Base-by-base conservation (phyloP, 1,140 invertebrate genomes). In the Drosophila guanche region DNA sequence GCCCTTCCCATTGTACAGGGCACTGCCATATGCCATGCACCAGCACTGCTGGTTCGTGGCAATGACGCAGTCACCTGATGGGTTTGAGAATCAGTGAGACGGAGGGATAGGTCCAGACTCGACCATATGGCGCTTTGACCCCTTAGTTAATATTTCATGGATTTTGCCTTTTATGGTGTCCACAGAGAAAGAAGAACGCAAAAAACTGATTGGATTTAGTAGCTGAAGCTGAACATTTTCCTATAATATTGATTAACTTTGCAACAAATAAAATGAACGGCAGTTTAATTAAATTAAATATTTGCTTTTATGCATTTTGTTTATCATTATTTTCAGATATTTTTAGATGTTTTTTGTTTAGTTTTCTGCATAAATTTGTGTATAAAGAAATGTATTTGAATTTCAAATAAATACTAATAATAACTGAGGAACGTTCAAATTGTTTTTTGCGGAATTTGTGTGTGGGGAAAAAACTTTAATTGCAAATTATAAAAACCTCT, bases 61-160 rank as follows among this genome's bases (percentile, higher is more conserved):
- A 56, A 41, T 68, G 62, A 68, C 50, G 50, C 51, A 68, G 62
- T 48, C 62, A 68, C 65, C 65, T 68, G 51, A 47, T 42, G 62
- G 47, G 10, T 16, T 22, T 5, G 10, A 51, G 41, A 20, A 27
- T 7, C 1, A 12, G 3, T 4, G n/a, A 33, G 41, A 14, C 4
- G 12, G 20, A 45, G 43, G 37, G 8, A 45, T 47, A 7, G 27
- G 66, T 33, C 51, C 63, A 70, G 66, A 61, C 73, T 61, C 29
- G 40, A 16, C 52, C 65, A 57, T 62, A 57, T 70, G 74, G 51
- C 71, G 66, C 40, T 71, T 46, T 71, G 48, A 70, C 72, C 72
- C 47, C 72, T 67, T 75, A 66, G 61, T 73, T 62, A 56, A 67
- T 65, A 75, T 58, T 58, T 66, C 54, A 75, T 75, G 70, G 29